These are phyloP conservation scores for Griposia aprilina DNA, from an alignment of 2,888 invertebrate species.

Conservation along the genomic window DNA sequence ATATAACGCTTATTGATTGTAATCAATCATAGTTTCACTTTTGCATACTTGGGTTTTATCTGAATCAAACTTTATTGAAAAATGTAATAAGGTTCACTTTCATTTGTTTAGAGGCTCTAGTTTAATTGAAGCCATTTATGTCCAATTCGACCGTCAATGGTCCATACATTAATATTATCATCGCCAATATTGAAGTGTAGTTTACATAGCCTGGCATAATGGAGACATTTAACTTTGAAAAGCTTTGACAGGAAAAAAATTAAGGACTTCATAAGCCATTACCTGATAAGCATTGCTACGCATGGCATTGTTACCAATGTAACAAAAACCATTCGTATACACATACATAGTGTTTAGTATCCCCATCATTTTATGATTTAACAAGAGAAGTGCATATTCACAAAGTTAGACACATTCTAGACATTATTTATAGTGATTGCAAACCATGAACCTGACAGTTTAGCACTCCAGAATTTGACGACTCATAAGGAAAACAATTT, in stretches of 20 bases:
- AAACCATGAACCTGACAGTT: not conserved
- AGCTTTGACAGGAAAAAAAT: not conserved
- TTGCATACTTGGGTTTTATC: not conserved
- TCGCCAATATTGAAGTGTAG: not conserved
- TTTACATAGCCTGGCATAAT: not conserved
- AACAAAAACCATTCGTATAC: not conserved
- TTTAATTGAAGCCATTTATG: conserved; percentile 34
- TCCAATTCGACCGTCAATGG: conserved; percentile 4
- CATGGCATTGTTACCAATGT: no score
- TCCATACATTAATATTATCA: conserved; percentile 11
- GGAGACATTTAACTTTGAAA: not conserved
- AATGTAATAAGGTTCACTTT: conserved; percentile 4
- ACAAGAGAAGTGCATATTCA: not conserved
- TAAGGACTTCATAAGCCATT: not conserved
- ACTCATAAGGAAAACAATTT: not conserved
- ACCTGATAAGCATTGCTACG: no score
- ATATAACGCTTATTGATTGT: conserved; percentile 2
- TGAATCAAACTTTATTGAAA: conserved; percentile 12
- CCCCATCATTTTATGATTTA: no score
- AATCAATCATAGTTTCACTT: conserved; percentile 16
- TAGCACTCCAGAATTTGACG: not conserved
- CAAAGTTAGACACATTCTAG: no score
- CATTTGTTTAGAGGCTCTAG: not conserved
- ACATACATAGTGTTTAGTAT: not conserved
- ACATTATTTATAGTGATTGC: not conserved